phyloP scores from a whole-genome alignment of 1,140 invertebrate species.

The Centruroides sculpturatus region DNA sequence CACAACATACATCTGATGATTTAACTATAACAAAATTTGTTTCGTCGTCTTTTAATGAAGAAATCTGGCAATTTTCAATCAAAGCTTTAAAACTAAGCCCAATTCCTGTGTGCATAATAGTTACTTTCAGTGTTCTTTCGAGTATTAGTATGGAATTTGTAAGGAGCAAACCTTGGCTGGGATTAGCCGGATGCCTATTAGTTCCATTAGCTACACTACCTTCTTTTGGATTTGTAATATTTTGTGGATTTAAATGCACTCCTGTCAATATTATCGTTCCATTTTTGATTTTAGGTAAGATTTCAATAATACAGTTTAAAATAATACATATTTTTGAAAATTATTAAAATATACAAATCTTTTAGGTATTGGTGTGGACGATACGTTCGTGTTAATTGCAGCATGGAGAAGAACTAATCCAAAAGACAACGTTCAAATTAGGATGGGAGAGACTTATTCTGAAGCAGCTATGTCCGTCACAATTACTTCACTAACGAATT shows the following conservation, averaged over 20 bases:
- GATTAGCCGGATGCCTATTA: constrained; percentile 76
- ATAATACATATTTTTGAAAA: no score
- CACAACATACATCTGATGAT: constrained; percentile 58
- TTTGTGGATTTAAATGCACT: constrained; percentile 78
- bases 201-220: constrained; percentile 73
- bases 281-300: constrained; percentile 85
- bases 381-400: constrained; percentile 91
- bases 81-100: constrained; percentile 76
- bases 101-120: constrained; percentile 70
- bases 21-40: constrained; percentile 68
- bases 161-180: constrained; percentile 75
- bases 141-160: constrained; percentile 71
- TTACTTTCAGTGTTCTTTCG: constrained; percentile 46
- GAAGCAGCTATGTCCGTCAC: constrained; percentile 96
- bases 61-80: constrained; percentile 51
- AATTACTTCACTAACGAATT: constrained; percentile 91
- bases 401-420: constrained; percentile 74
- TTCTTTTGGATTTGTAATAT: constrained; percentile 78
- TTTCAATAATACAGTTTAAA: no score
- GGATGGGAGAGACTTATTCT: constrained; percentile 73
- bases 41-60: constrained; percentile 48
- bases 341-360: no score
- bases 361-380: constrained; percentile 87
- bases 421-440: constrained; percentile 58
- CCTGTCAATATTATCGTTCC: constrained; percentile 88